Base-by-base conservation (phyloP, 1,140 invertebrate species). In the Drosophila asahinai region DNA sequence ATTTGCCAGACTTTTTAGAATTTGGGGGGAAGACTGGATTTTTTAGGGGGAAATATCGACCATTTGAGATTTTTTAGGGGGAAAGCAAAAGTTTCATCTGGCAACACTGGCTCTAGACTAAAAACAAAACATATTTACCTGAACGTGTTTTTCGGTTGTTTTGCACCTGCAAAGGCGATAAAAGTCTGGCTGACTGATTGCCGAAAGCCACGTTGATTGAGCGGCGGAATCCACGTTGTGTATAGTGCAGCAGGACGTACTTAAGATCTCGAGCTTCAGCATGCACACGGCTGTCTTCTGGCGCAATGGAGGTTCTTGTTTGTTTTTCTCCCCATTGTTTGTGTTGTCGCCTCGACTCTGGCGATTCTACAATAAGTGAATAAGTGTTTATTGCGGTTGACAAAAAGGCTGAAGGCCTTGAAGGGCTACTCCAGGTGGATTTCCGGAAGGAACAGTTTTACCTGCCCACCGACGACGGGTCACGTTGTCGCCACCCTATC, bases 231-330 rank as follows among this genome's bases (percentile, higher is more conserved):
- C 48, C n/a, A 47, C 33, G 55, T 36, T 27, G 54, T 22, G 52
- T 59, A 48, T 14, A 55, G 55, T 64, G 47, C 66, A 48, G 9
- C 55, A 54, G 47, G 52, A 52, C 66, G 59, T 55, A 79, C 52
- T 64, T 47, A 52, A 55, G 17, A 80, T 40, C 30, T 54, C 55
- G 43, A 58, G 48, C 49, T 52, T 71, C 76, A 91, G 67, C 67
- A 93, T 93, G 92, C 91, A 93, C 65, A 92, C 92, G 33, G 92
- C 91, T 60, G 89, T 93, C 40, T 93, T 93, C 77, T 93, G 91
- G 84, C 91, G 91, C 70, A 93, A 92, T 67, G 92, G 92, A 89
- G 92, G 92, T 93, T 71, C 49, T 81, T 79, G 51, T 77, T 73
- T 60, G 70, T 65, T 75, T 68, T 61, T 55, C 45, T 47, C 66